A percentile compares a stretch with the other conserved stretches of the same genome.
Conservation (phyloP, 2,888 invertebrate species). For the Iselma pallidipennis region DNA sequence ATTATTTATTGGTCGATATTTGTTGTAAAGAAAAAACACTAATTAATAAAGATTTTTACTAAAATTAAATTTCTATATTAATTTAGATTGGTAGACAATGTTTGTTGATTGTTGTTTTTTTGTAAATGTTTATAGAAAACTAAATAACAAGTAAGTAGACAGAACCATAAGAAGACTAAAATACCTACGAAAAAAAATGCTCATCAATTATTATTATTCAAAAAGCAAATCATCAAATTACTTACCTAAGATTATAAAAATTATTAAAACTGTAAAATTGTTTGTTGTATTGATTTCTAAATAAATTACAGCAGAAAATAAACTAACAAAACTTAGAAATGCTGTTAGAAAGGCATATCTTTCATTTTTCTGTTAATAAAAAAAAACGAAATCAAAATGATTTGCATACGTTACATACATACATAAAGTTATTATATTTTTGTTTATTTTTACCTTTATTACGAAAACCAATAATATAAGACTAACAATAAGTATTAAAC, state of each 20-base stretch:
- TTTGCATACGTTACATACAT: no score
- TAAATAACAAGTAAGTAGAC: slow-evolving; percentile 44
- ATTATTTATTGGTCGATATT: slow-evolving; percentile 11
- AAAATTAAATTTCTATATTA: neutral
- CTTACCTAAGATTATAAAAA: slow-evolving; percentile 45
- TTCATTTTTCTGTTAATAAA: slow-evolving; percentile 36
- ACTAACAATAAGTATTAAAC: slow-evolving; percentile 41
- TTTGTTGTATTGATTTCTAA: slow-evolving; percentile 43
- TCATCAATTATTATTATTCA: neutral
- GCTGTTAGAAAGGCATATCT: slow-evolving; percentile 46
- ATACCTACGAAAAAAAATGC: slow-evolving; percentile 35
- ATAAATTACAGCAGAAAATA: slow-evolving; percentile 45
- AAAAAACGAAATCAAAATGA: no score
- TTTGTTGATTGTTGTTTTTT: neutral
- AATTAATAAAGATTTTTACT: neutral
- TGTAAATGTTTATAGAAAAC: slow-evolving; percentile 26
- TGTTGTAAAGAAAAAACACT: neutral
- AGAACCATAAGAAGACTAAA: slow-evolving; percentile 43
- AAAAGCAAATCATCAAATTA: neutral
- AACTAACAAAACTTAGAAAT: slow-evolving; percentile 42
- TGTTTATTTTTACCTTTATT: slow-evolving; percentile 37
- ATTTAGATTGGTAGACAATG: neutral
- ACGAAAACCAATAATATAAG: slow-evolving; percentile 43
- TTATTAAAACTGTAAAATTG: slow-evolving; percentile 40
- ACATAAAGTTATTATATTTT: slow-evolving; percentile 2